Evolutionary conservation across 2,888 invertebrate genomes (phyloP), one percentile per base, ranked within the genome.

Genomic region (Keiferia lycopersicella): DNA sequence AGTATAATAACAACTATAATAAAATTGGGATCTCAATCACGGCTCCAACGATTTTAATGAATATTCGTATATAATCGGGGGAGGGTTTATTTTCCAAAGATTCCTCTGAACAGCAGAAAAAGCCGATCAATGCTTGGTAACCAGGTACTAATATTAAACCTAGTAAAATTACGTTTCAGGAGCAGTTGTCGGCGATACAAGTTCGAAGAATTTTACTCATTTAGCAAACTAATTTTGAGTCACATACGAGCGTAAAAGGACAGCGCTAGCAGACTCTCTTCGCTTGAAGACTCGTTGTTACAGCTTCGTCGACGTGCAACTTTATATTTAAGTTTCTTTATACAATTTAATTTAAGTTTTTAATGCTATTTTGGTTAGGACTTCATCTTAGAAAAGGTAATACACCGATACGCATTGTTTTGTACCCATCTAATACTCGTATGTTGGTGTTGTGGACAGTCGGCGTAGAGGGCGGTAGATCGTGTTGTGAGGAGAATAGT

Each of bases 401-500:
- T 10, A 18, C 8, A 50, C 51, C 10, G 12, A 22, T 14, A 26
- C 22, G 22, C 22, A 2, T 53, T 53, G 12, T 51, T 53, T 22
- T 14, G 51, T 53, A 8, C 6, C 34, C 8, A 65, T 56, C 65
- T 61, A 61, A 61, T 61, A 61, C 61, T 79, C 78, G 74, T 74
- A 72, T 73, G 70, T 72, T 73, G 71, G 72, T 74, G 69, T 69
- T 67, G 64, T 73, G 71, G 67, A 68, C 66, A 61, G 65, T 74
- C 70, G 71, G 68, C 74, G 73, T 73, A 71, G 70, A 73, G 70
- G 71, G 73, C 69, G 65, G 71, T 69, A 67, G 67, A 73, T 66
- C 61, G 71, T 73, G 74, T 73, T 73, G 75, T 69, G 77, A 71
- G 67, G 64, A 69, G 68, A 61, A 68, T 76, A 74, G 72, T 61